Base-by-base conservation (phyloP, 2,888 invertebrate genomes). In the Arctia plantaginis region DNA sequence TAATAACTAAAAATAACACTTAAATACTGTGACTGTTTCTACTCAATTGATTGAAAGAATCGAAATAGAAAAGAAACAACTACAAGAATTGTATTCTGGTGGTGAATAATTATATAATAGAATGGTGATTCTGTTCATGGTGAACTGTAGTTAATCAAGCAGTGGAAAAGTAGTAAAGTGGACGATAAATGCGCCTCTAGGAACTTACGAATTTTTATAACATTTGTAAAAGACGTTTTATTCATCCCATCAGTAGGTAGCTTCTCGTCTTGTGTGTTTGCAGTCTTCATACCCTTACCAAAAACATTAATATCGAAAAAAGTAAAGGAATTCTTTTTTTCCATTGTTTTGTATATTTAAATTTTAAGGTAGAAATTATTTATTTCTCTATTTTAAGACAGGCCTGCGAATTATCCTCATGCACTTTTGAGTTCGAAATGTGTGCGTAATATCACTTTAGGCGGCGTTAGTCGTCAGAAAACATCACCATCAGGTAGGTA, bases 121-220 rank as follows among this genome's bases (percentile, higher is more conserved):
- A n/a, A n/a, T n/a, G 62, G 30, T 7, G 62, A 30, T 62, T 30
- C 18, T 18, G 62, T 62, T 30, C 30, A 62, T 62, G 18, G 62
- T 62, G 18, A 62, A 30, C 30, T 59, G 27, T 27, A 62, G 18
- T 62, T 62, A 62, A 62, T 62, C 30, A 62, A 62, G 27, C 30
- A 62, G 18, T 30, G 30, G 59, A 59, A 27, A 15, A 62, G 62
- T 18, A 18, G 62, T 30, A 30, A 62, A 62, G 18, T 30, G 7
- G 62, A 41, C 47, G 33, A 13, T 47, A 15, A 51, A 51, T 67
- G 15, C 10, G 55, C 10, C 15, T 35, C 7, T 69, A 68, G 70
- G 68, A 77, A 94, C 95, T 95, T 92, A 95, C 95, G 92, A 86
- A 93, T 91, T 88, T 93, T 92, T 78, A 94, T 89, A 74, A 94